These are phyloP conservation scores for Siniperca chuatsi DNA, from an alignment of 2,113 vertebrate species.

Conservation along the genomic window DNA sequence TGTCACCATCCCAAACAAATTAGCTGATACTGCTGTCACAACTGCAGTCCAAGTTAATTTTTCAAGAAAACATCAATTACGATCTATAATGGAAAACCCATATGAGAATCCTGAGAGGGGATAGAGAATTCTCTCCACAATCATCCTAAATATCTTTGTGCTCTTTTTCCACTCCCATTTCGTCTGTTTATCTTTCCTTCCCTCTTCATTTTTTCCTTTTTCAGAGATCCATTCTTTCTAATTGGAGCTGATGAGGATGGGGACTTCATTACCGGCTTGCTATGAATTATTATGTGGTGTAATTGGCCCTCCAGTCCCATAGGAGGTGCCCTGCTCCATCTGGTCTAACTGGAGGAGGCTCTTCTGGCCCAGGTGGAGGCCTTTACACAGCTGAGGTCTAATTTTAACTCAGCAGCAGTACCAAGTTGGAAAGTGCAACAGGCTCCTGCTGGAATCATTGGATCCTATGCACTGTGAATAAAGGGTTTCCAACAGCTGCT, in stretches of 20 bases:
- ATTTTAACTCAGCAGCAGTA: constrained; percentile 15
- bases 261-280: constrained; percentile 81
- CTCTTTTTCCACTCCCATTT: constrained; percentile 53
- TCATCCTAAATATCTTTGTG: constrained; percentile 74
- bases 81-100: constrained; percentile 84
- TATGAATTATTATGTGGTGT: constrained; percentile 84
- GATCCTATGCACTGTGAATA: constrained; percentile 34
- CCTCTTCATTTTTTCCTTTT: constrained; percentile 35
- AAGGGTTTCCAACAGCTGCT: constrained; percentile 39
- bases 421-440: constrained; percentile 35
- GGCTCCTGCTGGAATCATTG: constrained; percentile 51
- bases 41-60: constrained; percentile 71
- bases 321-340: constrained; percentile 83
- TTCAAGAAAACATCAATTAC: constrained; percentile 89
- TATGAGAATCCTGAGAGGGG: constrained; percentile 61
- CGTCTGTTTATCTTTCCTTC: constrained; percentile 47
- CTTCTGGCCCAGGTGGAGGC: constrained; percentile 60
- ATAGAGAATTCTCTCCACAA: constrained; percentile 75
- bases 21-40: constrained; percentile 51
- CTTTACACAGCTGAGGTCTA: constrained; percentile 56
- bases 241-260: constrained; percentile 82
- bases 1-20: constrained; percentile 37
- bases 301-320: constrained; percentile 85
- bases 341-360: constrained; percentile 71
- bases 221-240: constrained; percentile 76